phyloP scores from a whole-genome alignment of 2,888 invertebrate genomes.

The Ctena decussata region DNA sequence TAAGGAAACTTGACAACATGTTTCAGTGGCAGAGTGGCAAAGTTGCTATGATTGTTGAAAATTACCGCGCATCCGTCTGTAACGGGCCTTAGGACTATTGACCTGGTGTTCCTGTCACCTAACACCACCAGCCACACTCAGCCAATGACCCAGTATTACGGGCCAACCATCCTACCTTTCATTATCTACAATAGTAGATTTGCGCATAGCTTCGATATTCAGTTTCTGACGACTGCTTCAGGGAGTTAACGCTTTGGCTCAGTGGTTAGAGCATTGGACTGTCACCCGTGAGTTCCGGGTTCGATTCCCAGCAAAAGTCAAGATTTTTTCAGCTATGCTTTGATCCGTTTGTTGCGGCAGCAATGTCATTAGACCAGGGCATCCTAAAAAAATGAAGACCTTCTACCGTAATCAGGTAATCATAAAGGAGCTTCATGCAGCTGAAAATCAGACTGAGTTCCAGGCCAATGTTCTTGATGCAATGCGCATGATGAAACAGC shows the following conservation, averaged over 20 bases:
- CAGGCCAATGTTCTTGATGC: not conserved
- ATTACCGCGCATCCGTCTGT: slow-evolving; percentile 65
- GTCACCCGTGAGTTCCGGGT: too few relatives aligned
- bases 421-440: not conserved
- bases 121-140: slow-evolving; percentile 65
- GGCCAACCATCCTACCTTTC: too few relatives aligned
- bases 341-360: too few relatives aligned
- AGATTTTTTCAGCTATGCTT: too few relatives aligned
- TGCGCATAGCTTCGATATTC: too few relatives aligned
- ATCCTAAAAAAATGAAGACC: slow-evolving; percentile 59
- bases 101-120: slow-evolving; percentile 71
- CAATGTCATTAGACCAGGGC: slow-evolving; percentile 69
- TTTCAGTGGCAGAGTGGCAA: slow-evolving; percentile 30
- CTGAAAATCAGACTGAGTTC: not conserved
- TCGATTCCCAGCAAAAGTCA: too few relatives aligned
- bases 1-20: too few relatives aligned
- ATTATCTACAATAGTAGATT: too few relatives aligned
- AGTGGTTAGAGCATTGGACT: too few relatives aligned
- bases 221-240: too few relatives aligned
- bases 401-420: slow-evolving; percentile 33
- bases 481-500: not conserved
- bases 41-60: slow-evolving; percentile 49
- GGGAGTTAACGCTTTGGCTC: too few relatives aligned
- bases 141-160: too few relatives aligned
- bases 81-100: slow-evolving; percentile 38